A percentile compares a stretch with the other conserved stretches of the same genome.
phyloP scores from a whole-genome alignment of 2,797 vertebrate genomes.

The Salmo trutta region DNA sequence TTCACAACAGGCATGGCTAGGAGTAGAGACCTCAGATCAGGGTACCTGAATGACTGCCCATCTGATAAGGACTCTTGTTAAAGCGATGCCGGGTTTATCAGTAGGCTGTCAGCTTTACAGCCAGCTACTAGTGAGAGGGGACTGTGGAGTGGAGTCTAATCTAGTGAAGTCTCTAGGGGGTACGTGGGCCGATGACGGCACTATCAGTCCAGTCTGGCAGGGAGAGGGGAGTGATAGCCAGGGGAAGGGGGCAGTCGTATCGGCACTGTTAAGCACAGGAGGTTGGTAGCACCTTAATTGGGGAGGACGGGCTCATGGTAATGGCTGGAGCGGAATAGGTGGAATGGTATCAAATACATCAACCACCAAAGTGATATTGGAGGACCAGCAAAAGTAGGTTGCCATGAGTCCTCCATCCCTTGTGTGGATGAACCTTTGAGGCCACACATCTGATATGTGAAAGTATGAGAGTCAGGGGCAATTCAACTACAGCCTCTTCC shows the following conservation, averaged over 20 bases:
- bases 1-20: background rate
- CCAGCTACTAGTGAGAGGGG: conserved; percentile 51
- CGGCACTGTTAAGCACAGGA: conserved; percentile 18
- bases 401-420: background rate
- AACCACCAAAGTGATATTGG: background rate
- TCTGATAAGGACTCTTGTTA: conserved; percentile 61
- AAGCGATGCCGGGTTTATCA: conserved; percentile 60
- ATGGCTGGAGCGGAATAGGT: too few species aligned
- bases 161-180: conserved; percentile 42
- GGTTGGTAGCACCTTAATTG: too few species aligned
- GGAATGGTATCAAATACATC: too few species aligned
- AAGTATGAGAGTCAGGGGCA: background rate
- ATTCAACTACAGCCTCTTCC: background rate
- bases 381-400: background rate
- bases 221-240: conserved; percentile 17
- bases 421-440: background rate
- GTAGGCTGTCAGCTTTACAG: conserved; percentile 59
- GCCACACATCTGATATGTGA: background rate
- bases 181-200: conserved; percentile 38
- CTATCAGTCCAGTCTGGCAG: conserved; percentile 50
- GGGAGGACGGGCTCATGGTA: background rate
- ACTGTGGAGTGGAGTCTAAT: conserved; percentile 45
- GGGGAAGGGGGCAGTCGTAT: conserved; percentile 48
- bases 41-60: conserved; percentile 35
- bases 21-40: background rate